Conservation (phyloP, 2,797 vertebrate genomes). For the Hoplostethus atlanticus region DNA sequence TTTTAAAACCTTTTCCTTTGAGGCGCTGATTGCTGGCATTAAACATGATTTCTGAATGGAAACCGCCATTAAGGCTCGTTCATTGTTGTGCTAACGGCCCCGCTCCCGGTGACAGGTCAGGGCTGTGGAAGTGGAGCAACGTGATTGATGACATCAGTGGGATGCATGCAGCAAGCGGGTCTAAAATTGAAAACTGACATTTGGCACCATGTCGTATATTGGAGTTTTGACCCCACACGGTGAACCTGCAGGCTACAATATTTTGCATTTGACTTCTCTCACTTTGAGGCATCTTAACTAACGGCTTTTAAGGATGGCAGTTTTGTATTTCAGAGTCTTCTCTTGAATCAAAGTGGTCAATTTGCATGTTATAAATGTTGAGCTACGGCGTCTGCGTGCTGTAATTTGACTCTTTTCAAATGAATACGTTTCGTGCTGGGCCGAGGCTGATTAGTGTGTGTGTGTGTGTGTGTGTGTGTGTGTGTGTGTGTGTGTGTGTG, state of each 20-base stretch:
- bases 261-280: not conserved
- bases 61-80: constrained; percentile 53
- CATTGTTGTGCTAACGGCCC: constrained; percentile 59
- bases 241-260: constrained; percentile 26
- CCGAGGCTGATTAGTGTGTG: constrained; percentile 16
- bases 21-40: constrained; percentile 45
- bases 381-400: constrained; percentile 1
- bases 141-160: constrained; percentile 58
- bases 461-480: constrained; percentile 20
- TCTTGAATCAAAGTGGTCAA: not conserved
- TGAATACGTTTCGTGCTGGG: not conserved
- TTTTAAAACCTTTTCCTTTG: constrained; percentile 67
- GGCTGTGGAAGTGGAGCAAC: constrained; percentile 44
- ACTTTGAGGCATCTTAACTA: not conserved
- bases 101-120: constrained; percentile 60
- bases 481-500: not conserved
- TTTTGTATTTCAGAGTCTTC: constrained; percentile 1
- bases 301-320: not conserved
- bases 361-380: not conserved
- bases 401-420: constrained; percentile 6
- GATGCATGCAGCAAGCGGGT: constrained; percentile 61
- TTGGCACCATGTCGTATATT: constrained; percentile 39
- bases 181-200: constrained; percentile 54
- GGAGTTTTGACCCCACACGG: constrained; percentile 32
- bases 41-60: constrained; percentile 53